Base-by-base conservation (phyloP, 2,888 invertebrate species). In the Ochlodes sylvanus region DNA sequence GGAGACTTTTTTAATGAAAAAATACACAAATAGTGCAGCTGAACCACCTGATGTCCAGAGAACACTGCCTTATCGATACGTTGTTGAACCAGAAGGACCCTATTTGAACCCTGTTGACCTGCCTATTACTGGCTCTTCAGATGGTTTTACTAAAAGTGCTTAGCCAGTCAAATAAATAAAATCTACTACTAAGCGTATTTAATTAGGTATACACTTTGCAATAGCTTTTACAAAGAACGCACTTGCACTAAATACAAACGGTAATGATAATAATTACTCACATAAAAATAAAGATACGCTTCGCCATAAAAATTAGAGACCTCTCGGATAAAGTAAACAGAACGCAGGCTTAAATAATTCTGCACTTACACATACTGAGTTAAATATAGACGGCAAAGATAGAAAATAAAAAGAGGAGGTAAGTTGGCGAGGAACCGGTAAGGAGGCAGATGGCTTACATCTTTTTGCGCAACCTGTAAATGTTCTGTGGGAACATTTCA, bases 371-470 rank as follows among this genome's bases (percentile, higher is more conserved):
- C 17, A 52, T 14, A 52, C 52, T n/a, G 42, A 75, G 78, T 77
- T 82, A 88, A 86, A 90, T 90, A 90, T 90, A 90, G 87, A 87
- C 75, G 71, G 72, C 77, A 79, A 81, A 84, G 80, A 87, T 86
- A 86, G 84, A 85, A 85, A 87, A 88, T 80, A 88, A 88, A 89
- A 87, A 82, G 75, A 61, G 69, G 69, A 64, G 66, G 60, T 63
- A 73, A 72, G 75, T 73, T 65, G 70, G 72, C 42, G 71, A 70
- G 76, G 77, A 90, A 91, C 91, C 90, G 90, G 91, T 91, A 87
- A 76, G 79, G 55, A 73, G 81, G 85, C 90, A 89, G 90, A 85
- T 89, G 88, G 78, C 69, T 72, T 72, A 63, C 69, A 72, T 78
- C 81, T 78, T 84, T 88, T 89, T 88, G 88, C 87, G 73, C 68